A percentile compares a stretch with the other conserved stretches of the same genome.
These are phyloP conservation scores for Falco cherrug DNA, from an alignment of 2,797 vertebrate species.

Conservation along the genomic window DNA sequence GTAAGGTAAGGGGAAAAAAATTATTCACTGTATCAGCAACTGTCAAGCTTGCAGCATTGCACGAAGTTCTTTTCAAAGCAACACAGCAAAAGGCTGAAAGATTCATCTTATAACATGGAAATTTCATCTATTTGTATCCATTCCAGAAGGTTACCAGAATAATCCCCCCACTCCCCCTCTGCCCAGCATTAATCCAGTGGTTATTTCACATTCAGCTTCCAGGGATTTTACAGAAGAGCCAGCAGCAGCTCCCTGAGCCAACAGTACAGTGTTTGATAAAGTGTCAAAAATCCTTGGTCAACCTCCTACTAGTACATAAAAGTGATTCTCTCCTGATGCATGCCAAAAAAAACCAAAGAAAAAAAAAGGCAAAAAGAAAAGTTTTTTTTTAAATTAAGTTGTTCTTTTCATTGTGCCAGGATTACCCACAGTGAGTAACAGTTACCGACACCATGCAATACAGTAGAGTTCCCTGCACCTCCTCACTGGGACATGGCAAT, in stretches of 20 bases:
- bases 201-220: constrained; percentile 11
- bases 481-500: background rate
- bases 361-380: background rate
- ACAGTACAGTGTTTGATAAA: background rate
- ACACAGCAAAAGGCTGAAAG: background rate
- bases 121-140: background rate
- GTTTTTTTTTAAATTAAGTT: background rate
- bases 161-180: background rate
- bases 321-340: background rate
- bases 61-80: background rate
- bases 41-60: background rate
- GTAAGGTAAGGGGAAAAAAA: background rate
- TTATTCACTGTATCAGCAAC: background rate
- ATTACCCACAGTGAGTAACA: background rate
- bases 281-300: background rate
- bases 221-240: constrained; percentile 5
- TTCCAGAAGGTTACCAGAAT: background rate
- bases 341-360: background rate
- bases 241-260: background rate
- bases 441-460: accelerated
- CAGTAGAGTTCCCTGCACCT: background rate
- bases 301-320: background rate
- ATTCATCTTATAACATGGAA: constrained; percentile 26
- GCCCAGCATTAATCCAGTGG: background rate
- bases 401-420: background rate